Percentiles rank a stretch among this genome's conserved stretches.
phyloP scores from a whole-genome alignment of 92 coral and sea anemone species.

The Blastomussa wellsi region DNA sequence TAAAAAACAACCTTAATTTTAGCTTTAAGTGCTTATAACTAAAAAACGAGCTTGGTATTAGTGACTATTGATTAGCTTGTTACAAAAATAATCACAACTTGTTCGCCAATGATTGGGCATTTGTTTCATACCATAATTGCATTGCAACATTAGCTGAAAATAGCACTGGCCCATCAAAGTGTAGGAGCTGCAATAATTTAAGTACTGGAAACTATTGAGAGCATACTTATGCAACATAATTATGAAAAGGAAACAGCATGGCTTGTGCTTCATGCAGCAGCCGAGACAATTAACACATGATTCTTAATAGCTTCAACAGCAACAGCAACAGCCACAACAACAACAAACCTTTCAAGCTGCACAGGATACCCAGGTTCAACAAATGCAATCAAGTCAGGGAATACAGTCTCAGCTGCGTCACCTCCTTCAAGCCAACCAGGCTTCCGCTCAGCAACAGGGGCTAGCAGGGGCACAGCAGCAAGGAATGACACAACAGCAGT shows the following conservation, averaged over 20 bases:
- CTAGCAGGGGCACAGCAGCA: slow-evolving; percentile 61
- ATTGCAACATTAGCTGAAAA: too few species aligned
- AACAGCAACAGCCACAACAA: slow-evolving; percentile 54
- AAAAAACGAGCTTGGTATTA: too few species aligned
- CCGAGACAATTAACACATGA: not conserved
- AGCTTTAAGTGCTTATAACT: too few species aligned
- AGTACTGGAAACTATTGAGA: too few species aligned
- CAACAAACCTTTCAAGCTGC: slow-evolving; percentile 23
- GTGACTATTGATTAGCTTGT: too few species aligned
- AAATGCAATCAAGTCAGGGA: slow-evolving; percentile 53
- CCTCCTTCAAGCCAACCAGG: slow-evolving; percentile 56
- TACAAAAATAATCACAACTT: too few species aligned
- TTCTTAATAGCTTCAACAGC: slow-evolving; percentile 35
- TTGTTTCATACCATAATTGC: too few species aligned
- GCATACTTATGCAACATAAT: not conserved
- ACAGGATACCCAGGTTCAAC: slow-evolving; percentile 48
- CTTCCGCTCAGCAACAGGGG: slow-evolving; percentile 56
- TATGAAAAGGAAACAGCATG: not conserved
- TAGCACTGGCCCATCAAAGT: too few species aligned
- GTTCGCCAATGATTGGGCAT: too few species aligned
- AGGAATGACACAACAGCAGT: slow-evolving; percentile 68
- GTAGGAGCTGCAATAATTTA: too few species aligned
- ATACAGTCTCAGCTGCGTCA: slow-evolving; percentile 66
- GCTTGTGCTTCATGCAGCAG: not conserved
- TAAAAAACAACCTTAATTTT: too few species aligned